Evolutionary conservation across 64 coral and sea anemone genomes (phyloP).

Genomic region (Actinia tenebrosa): DNA sequence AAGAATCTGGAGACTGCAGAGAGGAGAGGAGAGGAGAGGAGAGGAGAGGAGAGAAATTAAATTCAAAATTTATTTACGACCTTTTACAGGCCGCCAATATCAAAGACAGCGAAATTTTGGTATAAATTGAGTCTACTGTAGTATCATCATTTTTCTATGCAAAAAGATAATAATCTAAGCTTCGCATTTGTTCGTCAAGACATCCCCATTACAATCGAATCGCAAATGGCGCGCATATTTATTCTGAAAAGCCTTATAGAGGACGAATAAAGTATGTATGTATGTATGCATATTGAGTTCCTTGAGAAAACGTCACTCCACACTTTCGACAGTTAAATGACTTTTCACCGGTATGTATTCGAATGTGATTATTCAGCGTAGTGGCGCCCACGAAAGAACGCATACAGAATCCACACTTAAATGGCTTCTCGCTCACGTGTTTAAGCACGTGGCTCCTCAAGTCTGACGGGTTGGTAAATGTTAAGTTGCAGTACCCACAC

Average conservation of each 20-base stretch:
- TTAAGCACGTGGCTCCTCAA: slow-evolving; percentile 35
- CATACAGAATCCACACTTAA: slow-evolving; percentile 42
- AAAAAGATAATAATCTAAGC: background rate
- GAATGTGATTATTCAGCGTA: slow-evolving; percentile 33
- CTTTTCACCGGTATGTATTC: slow-evolving; percentile 32
- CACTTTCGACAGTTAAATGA: background rate
- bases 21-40: too few relatives aligned
- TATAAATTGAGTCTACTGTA: too few relatives aligned
- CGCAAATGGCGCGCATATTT: too few relatives aligned
- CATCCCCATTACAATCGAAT: background rate
- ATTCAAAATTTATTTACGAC: too few relatives aligned
- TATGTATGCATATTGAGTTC: background rate
- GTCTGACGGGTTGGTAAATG: slow-evolving; percentile 30
- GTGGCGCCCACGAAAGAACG: slow-evolving; percentile 36
- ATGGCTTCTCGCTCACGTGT: slow-evolving; percentile 30
- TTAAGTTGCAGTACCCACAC: slow-evolving; percentile 15
- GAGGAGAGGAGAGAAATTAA: too few relatives aligned
- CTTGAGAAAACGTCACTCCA: slow-evolving; percentile 16
- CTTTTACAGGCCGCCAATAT: too few relatives aligned
- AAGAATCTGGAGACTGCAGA: too few relatives aligned
- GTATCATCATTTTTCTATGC: too few relatives aligned
- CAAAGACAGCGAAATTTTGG: too few relatives aligned
- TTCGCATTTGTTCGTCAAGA: background rate
- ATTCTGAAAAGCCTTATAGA: too few relatives aligned
- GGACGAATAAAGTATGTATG: too few relatives aligned